Base-by-base conservation (phyloP, 2,888 invertebrate genomes). In the Crepidodera aurea region DNA sequence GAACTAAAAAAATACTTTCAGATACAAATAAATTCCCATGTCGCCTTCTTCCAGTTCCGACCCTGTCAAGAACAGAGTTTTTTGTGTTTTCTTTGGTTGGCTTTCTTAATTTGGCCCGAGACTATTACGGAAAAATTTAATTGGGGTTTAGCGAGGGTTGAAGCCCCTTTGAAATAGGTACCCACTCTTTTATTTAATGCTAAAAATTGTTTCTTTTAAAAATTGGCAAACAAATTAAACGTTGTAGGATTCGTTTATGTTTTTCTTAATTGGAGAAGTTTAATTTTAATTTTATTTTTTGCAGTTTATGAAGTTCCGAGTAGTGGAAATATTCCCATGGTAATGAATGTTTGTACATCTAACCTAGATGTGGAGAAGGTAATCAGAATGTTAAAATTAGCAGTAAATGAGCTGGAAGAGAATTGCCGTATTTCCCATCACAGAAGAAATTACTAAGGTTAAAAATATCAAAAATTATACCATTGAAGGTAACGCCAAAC, bases 101-200 rank as follows among this genome's bases (percentile, higher is more conserved):
- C 50, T 29, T 55, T 60, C 34, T 27, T 60, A 60, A 60, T 60
- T 54, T 53, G 25, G 50, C 44, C 22, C 48, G 29, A 60, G 59
- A 59, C 51, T 59, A 48, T 44, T 51, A 51, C 37, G 39, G 34
- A 56, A 46, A 56, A 56, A 56, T 56, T 56, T 56, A 44, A 55
- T 55, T 55, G 55, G 44, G 55, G 27, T 55, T 55, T 55, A 10
- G 29, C 44, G 55, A 55, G 55, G 44, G 10, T 44, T 34, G 42
- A 40, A 55, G 44, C 27, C 32, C 32, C 29, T 32, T 44, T 34
- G 32, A 55, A 55, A 55, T 42, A 19, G 42, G 13, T 42, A 55
- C 32, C 42, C 29, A 42, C 32, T 44, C 40, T 27, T 39, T 55
- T 55, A 44, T 55, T 42, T 44, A 44, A 55, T 40, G 27, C 44